Evolutionary conservation across 2,113 vertebrate genomes (phyloP).

Genomic region (Albula glossodonta): DNA sequence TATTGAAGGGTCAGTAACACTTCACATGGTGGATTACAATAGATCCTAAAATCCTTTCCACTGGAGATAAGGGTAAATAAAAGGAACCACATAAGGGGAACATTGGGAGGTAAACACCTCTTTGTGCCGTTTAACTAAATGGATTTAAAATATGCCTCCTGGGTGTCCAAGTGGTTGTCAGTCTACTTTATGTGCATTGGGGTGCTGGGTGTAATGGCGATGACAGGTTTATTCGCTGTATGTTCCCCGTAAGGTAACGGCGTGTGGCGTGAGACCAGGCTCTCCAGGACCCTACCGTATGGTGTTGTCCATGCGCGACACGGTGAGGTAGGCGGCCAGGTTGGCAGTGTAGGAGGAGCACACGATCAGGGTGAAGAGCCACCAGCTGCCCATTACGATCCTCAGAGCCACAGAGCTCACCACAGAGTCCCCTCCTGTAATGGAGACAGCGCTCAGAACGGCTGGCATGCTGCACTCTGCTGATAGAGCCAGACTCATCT

Average conservation of each 20-base stretch:
- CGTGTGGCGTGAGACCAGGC: background rate
- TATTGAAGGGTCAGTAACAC: background rate
- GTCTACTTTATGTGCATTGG: background rate
- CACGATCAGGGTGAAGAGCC: constrained; percentile 96
- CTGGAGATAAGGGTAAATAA: background rate
- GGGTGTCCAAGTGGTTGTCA: background rate
- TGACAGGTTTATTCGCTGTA: background rate
- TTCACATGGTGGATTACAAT: background rate
- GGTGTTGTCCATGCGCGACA: constrained; percentile 86
- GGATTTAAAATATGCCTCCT: background rate
- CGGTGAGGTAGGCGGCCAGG: constrained; percentile 93
- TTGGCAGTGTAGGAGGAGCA: constrained; percentile 97
- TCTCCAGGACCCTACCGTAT: constrained; percentile 69
- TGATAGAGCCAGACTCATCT: too few species aligned
- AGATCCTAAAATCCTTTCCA: background rate
- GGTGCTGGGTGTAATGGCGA: background rate
- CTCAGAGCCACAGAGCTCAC: constrained; percentile 87
- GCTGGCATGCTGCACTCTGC: background rate
- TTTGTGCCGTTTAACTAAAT: background rate
- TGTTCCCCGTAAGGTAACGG: background rate
- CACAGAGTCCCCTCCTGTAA: constrained; percentile 80
- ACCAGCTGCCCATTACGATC: constrained; percentile 99
- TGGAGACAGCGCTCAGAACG: constrained; percentile 24
- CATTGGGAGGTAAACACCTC: background rate
- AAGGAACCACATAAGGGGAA: background rate